Evolutionary conservation across 2,888 invertebrate genomes (phyloP).

Genomic region (Meta bourneti): DNA sequence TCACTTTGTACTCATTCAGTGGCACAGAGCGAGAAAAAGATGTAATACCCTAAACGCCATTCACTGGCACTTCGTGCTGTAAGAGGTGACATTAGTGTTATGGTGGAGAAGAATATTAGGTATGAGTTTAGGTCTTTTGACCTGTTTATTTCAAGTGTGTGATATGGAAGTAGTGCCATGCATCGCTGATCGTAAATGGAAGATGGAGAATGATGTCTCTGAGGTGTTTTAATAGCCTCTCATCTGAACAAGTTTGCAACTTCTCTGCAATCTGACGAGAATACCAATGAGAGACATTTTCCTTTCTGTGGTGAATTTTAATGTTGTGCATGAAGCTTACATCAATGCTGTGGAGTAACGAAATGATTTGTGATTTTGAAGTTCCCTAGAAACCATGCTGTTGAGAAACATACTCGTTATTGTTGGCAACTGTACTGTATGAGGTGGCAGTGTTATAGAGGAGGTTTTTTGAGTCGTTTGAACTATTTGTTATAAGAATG

Average conservation of each 20-base stretch:
- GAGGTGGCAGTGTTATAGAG: no score
- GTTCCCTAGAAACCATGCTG: no score
- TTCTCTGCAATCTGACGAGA: neutral
- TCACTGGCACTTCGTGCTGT: neutral
- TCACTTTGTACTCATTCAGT: conserved; percentile 10
- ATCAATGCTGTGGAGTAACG: no score
- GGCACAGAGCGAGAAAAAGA: neutral
- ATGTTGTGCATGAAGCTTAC: no score
- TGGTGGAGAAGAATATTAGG: neutral
- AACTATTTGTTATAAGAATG: no score
- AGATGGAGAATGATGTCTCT: neutral
- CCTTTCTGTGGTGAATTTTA: no score
- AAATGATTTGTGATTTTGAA: no score
- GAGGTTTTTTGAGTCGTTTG: no score
- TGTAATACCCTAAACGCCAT: neutral
- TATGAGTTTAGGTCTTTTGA: neutral
- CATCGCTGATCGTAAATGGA: neutral
- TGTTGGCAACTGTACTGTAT: no score
- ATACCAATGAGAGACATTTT: neutral
- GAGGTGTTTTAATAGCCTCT: neutral
- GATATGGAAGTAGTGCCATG: neutral
- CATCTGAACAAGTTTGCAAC: neutral
- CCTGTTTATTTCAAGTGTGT: neutral
- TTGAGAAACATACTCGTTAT: no score
- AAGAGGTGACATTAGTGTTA: neutral